Conservation (phyloP, 2,797 vertebrate genomes). For the Cirrhinus molitorella region DNA sequence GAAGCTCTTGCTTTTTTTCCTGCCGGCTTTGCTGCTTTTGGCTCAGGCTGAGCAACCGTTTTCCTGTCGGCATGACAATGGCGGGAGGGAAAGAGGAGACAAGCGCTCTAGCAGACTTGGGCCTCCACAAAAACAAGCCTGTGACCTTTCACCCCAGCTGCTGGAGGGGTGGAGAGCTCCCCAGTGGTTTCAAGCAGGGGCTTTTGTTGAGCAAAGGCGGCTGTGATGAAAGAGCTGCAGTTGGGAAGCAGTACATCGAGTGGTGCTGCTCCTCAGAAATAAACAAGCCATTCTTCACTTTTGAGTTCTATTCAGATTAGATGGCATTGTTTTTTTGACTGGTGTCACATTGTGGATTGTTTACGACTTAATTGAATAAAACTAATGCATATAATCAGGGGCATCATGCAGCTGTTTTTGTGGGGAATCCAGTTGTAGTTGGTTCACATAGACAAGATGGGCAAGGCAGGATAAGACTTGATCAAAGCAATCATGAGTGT, state of each 20-base stretch:
- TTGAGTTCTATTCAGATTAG: background rate
- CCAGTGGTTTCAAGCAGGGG: slow-evolving; percentile 50
- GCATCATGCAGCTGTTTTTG: background rate
- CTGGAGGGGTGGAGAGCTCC: slow-evolving; percentile 50
- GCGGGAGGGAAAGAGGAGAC: slow-evolving; percentile 39
- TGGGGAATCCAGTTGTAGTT: background rate
- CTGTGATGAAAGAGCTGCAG: slow-evolving; percentile 38
- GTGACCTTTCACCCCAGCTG: slow-evolving; percentile 59
- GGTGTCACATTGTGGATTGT: background rate
- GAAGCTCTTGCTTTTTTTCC: slow-evolving; percentile 55
- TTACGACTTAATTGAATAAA: slow-evolving; percentile 8
- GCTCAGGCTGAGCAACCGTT: slow-evolving; percentile 56
- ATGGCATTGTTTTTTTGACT: background rate
- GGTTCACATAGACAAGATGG: background rate
- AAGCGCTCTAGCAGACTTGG: slow-evolving; percentile 43
- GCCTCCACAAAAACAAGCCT: slow-evolving; percentile 58
- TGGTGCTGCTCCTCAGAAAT: background rate
- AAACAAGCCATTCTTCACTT: slow-evolving; percentile 8
- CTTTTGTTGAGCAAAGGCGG: slow-evolving; percentile 52
- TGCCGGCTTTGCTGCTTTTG: slow-evolving; percentile 67
- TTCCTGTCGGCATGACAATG: slow-evolving; percentile 74
- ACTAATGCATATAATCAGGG: background rate
- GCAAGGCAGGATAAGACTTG: background rate
- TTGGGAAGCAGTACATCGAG: slow-evolving; percentile 2
- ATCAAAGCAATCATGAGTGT: background rate